Percentiles rank a stretch among this genome's conserved stretches.
Conservation (phyloP, 2,888 invertebrate genomes). For the Kuschelorhynchus macadamiae region DNA sequence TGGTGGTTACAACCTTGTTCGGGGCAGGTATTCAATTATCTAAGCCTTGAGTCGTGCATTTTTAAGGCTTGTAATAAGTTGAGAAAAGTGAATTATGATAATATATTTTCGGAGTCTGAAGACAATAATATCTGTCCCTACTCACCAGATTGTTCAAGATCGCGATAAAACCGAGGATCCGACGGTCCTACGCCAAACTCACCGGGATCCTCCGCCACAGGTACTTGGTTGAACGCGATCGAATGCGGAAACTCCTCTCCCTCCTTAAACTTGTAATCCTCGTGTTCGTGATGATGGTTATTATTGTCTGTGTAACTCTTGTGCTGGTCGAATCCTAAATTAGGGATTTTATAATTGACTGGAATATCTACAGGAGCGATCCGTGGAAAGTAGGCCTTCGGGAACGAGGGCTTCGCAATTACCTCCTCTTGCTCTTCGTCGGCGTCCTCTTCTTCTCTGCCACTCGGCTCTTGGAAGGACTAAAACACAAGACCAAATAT, state of each 20-base stretch:
- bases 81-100: no score
- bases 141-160: slow-evolving; percentile 29
- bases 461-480: no score
- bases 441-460: no score
- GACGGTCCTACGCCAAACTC: slow-evolving; percentile 66
- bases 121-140: no score
- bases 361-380: slow-evolving; percentile 15
- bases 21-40: no score
- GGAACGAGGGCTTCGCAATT: slow-evolving; percentile 14
- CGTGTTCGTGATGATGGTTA: slow-evolving; percentile 24
- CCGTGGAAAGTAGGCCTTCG: slow-evolving; percentile 16
- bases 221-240: slow-evolving; percentile 51
- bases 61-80: no score
- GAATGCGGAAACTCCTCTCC: slow-evolving; percentile 50
- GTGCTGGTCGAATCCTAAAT: not conserved
- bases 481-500: no score
- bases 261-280: slow-evolving; percentile 45
- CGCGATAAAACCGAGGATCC: slow-evolving; percentile 65
- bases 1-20: no score
- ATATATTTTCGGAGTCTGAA: no score
- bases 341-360: slow-evolving; percentile 14
- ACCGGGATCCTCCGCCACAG: slow-evolving; percentile 59
- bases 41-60: no score
- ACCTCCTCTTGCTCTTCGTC: slow-evolving; percentile 4
- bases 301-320: slow-evolving; percentile 13